phyloP scores from a whole-genome alignment of 1,140 invertebrate genomes.

The Drosophila baimaii region DNA sequence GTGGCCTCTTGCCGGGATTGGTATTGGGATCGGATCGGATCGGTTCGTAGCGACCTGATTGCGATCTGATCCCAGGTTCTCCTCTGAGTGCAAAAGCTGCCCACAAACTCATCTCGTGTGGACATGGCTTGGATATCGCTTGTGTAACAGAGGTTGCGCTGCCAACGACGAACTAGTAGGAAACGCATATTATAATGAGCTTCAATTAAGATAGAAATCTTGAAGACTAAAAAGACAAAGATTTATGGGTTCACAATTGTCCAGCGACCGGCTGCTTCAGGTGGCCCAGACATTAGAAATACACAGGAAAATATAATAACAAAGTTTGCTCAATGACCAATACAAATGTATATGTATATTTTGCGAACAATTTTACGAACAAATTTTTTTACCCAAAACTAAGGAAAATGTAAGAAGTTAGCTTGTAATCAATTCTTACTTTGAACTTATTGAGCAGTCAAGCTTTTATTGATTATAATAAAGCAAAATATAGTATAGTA shows the following conservation, averaged over 20 bases:
- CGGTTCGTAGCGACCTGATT: conserved; percentile 49
- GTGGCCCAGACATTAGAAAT: conserved; percentile 46
- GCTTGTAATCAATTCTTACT: no score
- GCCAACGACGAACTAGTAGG: conserved; percentile 47
- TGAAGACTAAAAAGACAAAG: conserved; percentile 76
- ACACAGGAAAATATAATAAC: conserved; percentile 31
- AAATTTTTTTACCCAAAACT: no score
- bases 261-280: conserved; percentile 62
- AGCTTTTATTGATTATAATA: background rate
- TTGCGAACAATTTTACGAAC: no score
- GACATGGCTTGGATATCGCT: conserved; percentile 17
- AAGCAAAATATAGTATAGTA: no score
- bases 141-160: conserved; percentile 66
- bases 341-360: no score
- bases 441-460: no score
- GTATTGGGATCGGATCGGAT: conserved; percentile 39
- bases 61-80: conserved; percentile 64
- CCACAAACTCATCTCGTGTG: conserved; percentile 25
- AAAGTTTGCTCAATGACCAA: no score
- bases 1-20: conserved; percentile 64
- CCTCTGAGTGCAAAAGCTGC: conserved; percentile 62
- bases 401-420: no score
- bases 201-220: conserved; percentile 82
- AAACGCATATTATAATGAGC: conserved; percentile 82
- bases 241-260: conserved; percentile 80